Evolutionary conservation across 2,113 vertebrate genomes (phyloP), one percentile per base, ranked within the genome.

Genomic region (Miniopterus natalensis): DNA sequence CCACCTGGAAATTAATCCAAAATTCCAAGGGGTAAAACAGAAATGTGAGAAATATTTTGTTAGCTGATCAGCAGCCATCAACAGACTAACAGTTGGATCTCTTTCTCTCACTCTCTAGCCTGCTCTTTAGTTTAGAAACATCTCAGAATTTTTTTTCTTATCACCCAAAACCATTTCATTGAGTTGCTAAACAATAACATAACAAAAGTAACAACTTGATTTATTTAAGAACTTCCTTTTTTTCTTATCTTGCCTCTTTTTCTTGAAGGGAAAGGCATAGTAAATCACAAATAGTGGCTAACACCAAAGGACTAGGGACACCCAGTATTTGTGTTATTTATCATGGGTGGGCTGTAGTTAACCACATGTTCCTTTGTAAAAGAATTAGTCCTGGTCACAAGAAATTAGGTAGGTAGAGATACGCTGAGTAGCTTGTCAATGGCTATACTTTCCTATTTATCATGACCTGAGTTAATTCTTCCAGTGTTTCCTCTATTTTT

Each of bases 201-300:
- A 21, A 90, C 53, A 74, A 66, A 92, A 31, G 8, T 40, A 85
- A 66, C 57, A 86, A 51, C 70, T 7, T 20, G 49, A 88, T 49
- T 80, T 4, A 79, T 47, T 68, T 84, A 79, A 90, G 70, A 79
- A 8, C 12, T 80, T 78, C 20, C 66, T 45, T 36, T 68, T 47
- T 12, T 84, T 25, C 66, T 75, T 91, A 53, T 70, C 29, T 51
- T 71, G 1, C 49, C 31, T 80, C 93, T 95, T 80, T 18, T 92
- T 86, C 12, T 81, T 53, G 23, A 74, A 71, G 18, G 31, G 61
- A 68, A 70, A 61, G 27, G n/a, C 45, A 63, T 14, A 68, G 2
- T 70, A 95, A 85, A 84, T 74, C 55, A 51, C 36, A 95, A 93
- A 49, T 55, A 75, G 89, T 51, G 6, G 12, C 42, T 11, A 51